These are phyloP conservation scores for Xerus inauris DNA, from an alignment of 2,113 vertebrate species.

Conservation along the genomic window DNA sequence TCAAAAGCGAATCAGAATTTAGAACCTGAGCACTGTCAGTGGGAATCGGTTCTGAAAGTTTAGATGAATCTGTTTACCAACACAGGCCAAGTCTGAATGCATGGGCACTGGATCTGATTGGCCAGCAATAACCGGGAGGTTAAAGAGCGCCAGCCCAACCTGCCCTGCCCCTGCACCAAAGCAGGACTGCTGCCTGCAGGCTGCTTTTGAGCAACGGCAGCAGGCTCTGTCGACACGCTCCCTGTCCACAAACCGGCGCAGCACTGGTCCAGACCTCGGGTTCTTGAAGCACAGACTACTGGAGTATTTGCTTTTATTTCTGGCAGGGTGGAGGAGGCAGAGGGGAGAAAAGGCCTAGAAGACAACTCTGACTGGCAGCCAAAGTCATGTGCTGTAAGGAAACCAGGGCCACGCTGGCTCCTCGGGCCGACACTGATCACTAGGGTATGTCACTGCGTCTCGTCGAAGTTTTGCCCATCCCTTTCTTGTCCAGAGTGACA, in stretches of 20 bases:
- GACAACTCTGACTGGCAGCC: background rate
- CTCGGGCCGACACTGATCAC: background rate
- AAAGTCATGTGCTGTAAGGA: background rate
- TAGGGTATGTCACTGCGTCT: background rate
- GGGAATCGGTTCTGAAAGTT: background rate
- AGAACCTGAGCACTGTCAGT: constrained; percentile 6
- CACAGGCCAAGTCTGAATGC: rapidly evolving
- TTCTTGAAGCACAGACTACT: background rate
- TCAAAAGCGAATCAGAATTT: constrained; percentile 19
- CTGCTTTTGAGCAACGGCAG: background rate
- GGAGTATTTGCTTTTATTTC: background rate
- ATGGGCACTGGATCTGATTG: background rate
- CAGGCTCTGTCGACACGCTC: background rate
- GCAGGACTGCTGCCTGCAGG: background rate
- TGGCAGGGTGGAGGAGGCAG: too few species aligned
- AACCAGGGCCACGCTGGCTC: background rate
- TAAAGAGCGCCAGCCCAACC: background rate
- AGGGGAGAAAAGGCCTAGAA: background rate
- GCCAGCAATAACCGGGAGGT: background rate
- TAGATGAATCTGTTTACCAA: background rate
- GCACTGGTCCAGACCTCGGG: background rate
- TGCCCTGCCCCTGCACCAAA: too few species aligned
- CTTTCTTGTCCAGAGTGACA: background rate
- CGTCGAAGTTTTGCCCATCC: background rate
- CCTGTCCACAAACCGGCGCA: background rate